These are phyloP conservation scores for Bombus impatiens DNA, from an alignment of 1,140 invertebrate species.

Conservation along the genomic window DNA sequence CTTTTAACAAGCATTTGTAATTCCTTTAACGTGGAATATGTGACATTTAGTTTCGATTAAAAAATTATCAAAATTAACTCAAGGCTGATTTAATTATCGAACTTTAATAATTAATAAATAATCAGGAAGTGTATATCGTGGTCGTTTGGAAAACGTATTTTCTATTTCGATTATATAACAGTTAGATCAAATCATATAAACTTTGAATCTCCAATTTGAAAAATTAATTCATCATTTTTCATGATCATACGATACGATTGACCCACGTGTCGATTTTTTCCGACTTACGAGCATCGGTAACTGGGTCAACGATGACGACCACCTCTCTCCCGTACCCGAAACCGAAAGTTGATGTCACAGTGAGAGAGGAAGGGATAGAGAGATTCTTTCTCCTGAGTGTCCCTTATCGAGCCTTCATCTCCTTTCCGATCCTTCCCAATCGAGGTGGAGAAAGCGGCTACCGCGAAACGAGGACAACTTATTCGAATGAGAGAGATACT, in stretches of 20 bases:
- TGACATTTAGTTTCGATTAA: not conserved
- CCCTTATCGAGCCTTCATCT: constrained; percentile 69
- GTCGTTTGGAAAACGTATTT: not conserved
- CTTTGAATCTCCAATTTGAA: not conserved
- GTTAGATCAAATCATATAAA: not conserved
- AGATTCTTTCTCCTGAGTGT: constrained; percentile 50
- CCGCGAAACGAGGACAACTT: constrained; percentile 69
- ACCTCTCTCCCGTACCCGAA: constrained; percentile 63
- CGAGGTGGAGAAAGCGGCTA: constrained; percentile 72
- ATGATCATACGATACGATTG: not conserved
- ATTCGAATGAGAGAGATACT: constrained; percentile 71
- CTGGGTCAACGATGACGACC: constrained; percentile 41
- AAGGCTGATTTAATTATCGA: not conserved
- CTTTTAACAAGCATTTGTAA: too few species aligned
- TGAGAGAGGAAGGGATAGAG: constrained; percentile 45
- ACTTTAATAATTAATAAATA: not conserved
- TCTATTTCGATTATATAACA: not conserved
- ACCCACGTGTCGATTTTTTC: constrained; percentile 44
- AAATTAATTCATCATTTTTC: not conserved
- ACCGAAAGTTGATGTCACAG: constrained; percentile 75
- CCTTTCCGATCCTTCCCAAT: constrained; percentile 67
- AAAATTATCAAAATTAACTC: not conserved
- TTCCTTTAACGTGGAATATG: not conserved
- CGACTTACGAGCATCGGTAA: constrained; percentile 31
- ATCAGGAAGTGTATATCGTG: not conserved